Evolutionary conservation across 2,113 vertebrate genomes (phyloP), one percentile per base, ranked within the genome.

Genomic region (Vidua macroura): DNA sequence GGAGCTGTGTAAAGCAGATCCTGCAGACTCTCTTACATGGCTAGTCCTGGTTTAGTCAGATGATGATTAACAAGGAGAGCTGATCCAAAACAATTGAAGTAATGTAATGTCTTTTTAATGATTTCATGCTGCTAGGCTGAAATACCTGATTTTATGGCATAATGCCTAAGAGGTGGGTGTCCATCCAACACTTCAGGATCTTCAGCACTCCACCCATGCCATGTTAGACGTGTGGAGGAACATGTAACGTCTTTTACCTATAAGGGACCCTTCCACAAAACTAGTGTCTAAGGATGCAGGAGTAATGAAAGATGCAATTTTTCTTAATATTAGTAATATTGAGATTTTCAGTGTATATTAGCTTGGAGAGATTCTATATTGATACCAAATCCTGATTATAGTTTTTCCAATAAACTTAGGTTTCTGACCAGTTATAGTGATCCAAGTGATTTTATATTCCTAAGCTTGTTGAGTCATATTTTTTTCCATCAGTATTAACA

Each of bases 201-300:
- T 52, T 22, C 74, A 85, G 66, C 48, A 17, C n/a, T 53, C 43
- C 58, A 72, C 9, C 22, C 74, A 79, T 35, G 11, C 28, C n/a
- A 6, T 4, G 15, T 60, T 11, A 78, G 25, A 83, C 0, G 0
- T 48, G 27, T 43, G n/a, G 13, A n/a, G n/a, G 41, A 59, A 88
- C 41, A 43, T 43, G 41, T 43, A 88, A 60, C 4, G 24, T 43
- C 49, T 80, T 60, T 46, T 49, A 16, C 15, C 10, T 44, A 0
- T 20, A 35, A 82, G n/a, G 22, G 33, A 43, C 17, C 6, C 9
- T 76, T 68, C 55, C 41, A 85, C 37, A 88, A 55, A 85, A 52
- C 11, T 68, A 19, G 10, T 43, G 19, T 43, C 67, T 79, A 44
- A 76, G 37, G 19, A 51, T 49, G 11, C 1, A 7, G 49, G 15